These are phyloP conservation scores for Lottia scabra DNA, from an alignment of 2,888 invertebrate species.

Conservation along the genomic window DNA sequence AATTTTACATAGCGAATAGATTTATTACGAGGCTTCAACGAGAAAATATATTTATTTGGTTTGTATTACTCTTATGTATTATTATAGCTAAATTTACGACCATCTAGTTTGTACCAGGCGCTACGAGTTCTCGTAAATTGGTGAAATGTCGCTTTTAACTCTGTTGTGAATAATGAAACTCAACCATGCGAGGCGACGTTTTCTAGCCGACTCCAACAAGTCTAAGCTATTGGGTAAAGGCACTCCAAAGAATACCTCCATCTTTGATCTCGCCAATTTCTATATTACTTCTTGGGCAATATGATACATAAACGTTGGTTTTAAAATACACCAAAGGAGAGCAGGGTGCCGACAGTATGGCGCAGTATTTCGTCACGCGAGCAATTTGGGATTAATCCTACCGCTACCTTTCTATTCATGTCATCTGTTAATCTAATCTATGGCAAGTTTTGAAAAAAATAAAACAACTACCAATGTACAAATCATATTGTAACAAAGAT, in stretches of 20 bases:
- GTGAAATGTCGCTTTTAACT: background rate
- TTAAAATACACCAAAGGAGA: constrained; percentile 1
- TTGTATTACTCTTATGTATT: too few species aligned
- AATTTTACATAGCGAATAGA: too few species aligned
- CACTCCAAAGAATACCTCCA: constrained; percentile 11
- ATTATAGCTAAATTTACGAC: too few species aligned
- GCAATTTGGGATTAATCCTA: background rate
- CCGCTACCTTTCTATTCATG: too few species aligned
- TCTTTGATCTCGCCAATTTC: constrained; percentile 31
- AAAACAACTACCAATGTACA: too few species aligned
- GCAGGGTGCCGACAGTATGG: constrained; percentile 9
- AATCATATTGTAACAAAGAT: too few species aligned
- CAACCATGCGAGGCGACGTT: constrained; percentile 15
- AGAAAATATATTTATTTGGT: too few species aligned
- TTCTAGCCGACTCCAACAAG: constrained; percentile 10
- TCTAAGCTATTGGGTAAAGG: constrained; percentile 13
- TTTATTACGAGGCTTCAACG: too few species aligned
- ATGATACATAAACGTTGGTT: constrained; percentile 9
- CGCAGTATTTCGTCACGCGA: constrained; percentile 6
- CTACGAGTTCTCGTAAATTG: background rate
- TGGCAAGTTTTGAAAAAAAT: too few species aligned
- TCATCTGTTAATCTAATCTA: too few species aligned
- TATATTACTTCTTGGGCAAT: constrained; percentile 26
- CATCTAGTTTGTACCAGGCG: background rate
- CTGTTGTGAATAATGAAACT: constrained; percentile 13